phyloP scores from a whole-genome alignment of 2,888 invertebrate genomes.

The Andrena haemorrhoa region DNA sequence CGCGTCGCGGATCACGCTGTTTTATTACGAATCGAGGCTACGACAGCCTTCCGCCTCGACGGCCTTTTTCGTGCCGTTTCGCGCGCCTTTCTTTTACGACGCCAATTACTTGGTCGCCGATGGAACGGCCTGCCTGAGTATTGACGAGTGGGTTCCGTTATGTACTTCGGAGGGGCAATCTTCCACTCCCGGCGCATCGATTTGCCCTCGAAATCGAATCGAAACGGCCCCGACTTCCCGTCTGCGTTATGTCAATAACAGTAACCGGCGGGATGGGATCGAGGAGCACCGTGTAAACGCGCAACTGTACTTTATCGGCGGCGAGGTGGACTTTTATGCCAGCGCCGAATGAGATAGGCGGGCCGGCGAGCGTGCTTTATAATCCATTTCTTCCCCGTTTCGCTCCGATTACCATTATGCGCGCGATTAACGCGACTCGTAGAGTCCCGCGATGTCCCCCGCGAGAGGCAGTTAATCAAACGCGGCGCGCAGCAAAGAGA shows the following conservation, averaged over 20 bases:
- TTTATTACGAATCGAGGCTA: conserved; percentile 61
- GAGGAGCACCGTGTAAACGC: conserved; percentile 13
- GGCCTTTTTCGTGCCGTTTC: conserved; percentile 53
- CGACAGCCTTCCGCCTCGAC: not conserved
- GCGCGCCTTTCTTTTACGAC: conserved; percentile 64
- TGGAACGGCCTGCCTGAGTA: conserved; percentile 60
- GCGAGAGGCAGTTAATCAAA: conserved; percentile 51
- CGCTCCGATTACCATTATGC: conserved; percentile 34
- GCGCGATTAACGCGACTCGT: conserved; percentile 19
- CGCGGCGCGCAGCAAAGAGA: conserved; percentile 62
- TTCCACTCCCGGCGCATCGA: conserved; percentile 59
- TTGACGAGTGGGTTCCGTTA: conserved; percentile 70
- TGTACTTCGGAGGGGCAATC: conserved; percentile 54
- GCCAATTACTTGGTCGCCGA: conserved; percentile 68
- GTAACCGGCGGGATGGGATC: conserved; percentile 31
- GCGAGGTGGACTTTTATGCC: not conserved
- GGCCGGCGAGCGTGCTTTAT: not conserved
- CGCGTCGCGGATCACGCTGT: conserved; percentile 43
- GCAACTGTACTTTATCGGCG: conserved; percentile 2
- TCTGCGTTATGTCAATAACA: conserved; percentile 47
- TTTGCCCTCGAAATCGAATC: conserved; percentile 73
- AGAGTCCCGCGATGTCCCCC: conserved; percentile 11
- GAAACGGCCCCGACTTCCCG: conserved; percentile 42
- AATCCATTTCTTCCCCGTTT: not conserved
- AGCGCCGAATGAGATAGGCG: not conserved